These are phyloP conservation scores for Meta bourneti DNA, from an alignment of 2,888 invertebrate species.

Conservation along the genomic window DNA sequence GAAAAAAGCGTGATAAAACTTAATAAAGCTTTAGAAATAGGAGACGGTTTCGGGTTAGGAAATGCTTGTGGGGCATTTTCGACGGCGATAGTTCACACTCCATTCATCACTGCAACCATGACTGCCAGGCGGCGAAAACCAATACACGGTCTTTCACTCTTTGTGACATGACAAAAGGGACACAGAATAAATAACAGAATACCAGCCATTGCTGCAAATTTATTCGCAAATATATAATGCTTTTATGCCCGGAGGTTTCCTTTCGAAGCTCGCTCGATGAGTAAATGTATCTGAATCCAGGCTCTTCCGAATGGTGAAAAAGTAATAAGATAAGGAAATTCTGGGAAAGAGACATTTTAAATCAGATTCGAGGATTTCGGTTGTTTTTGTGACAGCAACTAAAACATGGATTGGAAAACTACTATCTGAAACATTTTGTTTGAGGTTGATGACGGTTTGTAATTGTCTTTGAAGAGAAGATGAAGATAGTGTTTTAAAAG, in stretches of 20 bases:
- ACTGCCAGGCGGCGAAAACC: background rate
- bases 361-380: background rate
- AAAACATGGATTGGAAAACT: too few species aligned
- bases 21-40: background rate
- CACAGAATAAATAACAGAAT: background rate
- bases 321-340: background rate
- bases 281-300: background rate
- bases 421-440: too few species aligned
- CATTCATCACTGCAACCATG: constrained; percentile 4
- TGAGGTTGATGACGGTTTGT: too few species aligned
- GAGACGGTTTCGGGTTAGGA: background rate
- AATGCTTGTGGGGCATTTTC: background rate
- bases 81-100: background rate
- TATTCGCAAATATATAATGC: constrained; percentile 1
- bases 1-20: background rate
- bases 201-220: background rate
- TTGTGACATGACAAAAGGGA: background rate
- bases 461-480: too few species aligned
- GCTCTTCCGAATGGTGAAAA: background rate
- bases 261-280: background rate
- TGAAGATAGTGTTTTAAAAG: too few species aligned
- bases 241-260: background rate
- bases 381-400: background rate
- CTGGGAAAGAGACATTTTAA: background rate
- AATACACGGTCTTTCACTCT: background rate